Percentiles rank a stretch among this genome's conserved stretches.
Conservation (phyloP, 2,888 invertebrate species). For the Fissipunctia ypsillon region DNA sequence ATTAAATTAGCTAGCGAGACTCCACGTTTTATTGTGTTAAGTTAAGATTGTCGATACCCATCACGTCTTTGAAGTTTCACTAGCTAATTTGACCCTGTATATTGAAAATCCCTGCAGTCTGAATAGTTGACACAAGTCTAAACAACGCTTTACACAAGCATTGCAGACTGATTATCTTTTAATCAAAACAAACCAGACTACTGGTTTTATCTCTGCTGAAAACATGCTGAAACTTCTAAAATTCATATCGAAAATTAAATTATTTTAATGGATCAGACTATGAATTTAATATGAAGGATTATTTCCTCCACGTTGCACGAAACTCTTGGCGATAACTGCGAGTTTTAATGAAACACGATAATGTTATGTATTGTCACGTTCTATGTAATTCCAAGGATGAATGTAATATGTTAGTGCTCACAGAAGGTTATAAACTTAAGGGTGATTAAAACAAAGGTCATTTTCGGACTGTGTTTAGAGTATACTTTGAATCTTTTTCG, state of each 20-base stretch:
- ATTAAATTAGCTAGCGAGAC: no score
- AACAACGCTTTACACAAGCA: background rate
- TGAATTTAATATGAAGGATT: conserved; percentile 22
- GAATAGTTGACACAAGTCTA: background rate
- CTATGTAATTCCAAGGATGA: conserved; percentile 1
- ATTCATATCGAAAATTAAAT: conserved; percentile 5
- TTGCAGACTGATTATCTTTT: background rate
- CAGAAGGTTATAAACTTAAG: conserved; percentile 1
- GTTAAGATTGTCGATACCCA: no score
- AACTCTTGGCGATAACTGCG: conserved; percentile 14
- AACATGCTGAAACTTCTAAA: background rate
- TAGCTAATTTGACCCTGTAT: background rate
- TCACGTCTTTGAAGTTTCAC: no score
- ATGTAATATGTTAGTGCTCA: background rate
- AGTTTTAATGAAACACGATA: conserved; percentile 22
- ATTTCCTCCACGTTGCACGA: background rate
- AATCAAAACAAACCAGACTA: background rate
- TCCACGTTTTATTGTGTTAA: no score
- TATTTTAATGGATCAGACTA: background rate
- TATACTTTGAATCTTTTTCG: background rate
- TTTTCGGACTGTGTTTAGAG: background rate
- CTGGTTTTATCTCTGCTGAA: background rate
- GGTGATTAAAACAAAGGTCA: background rate
- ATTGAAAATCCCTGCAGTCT: background rate
- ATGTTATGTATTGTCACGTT: conserved; percentile 48